Conservation (phyloP, 64 coral and sea anemone genomes). For the Acropora yongei region DNA sequence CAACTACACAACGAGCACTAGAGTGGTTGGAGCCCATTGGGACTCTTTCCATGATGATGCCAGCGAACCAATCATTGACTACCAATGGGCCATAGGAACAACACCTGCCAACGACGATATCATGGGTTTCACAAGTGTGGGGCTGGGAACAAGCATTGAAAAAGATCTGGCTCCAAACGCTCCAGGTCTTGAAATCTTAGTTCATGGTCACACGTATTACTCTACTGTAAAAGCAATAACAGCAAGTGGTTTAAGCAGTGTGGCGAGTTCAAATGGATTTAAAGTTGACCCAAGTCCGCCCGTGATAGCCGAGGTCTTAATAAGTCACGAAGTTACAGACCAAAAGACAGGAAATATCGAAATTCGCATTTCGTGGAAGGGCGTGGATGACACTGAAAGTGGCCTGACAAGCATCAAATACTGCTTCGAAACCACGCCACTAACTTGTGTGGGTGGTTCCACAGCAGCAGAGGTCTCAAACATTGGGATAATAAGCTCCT, state of each 20-base stretch:
- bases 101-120: slow-evolving; percentile 28
- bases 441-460: slow-evolving; percentile 4
- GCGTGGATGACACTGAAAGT: slow-evolving; percentile 68
- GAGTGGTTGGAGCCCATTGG: slow-evolving; percentile 77
- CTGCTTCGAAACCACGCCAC: slow-evolving; percentile 52
- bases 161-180: slow-evolving; percentile 33
- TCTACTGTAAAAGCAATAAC: slow-evolving; percentile 55
- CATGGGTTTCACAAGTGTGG: slow-evolving; percentile 35
- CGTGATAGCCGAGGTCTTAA: slow-evolving; percentile 25
- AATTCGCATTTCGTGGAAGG: slow-evolving; percentile 49
- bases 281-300: slow-evolving; percentile 71
- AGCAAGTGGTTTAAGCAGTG: slow-evolving; percentile 30
- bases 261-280: slow-evolving; percentile 57
- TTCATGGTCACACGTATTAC: slow-evolving; percentile 66
- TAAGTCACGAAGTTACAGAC: slow-evolving; percentile 44
- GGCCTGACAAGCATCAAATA: slow-evolving; percentile 45
- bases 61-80: slow-evolving; percentile 53
- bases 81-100: slow-evolving; percentile 75
- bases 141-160: slow-evolving; percentile 20
- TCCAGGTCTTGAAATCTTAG: slow-evolving; percentile 58
- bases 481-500: slow-evolving; percentile 4
- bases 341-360: slow-evolving; percentile 11
- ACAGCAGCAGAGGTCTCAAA: neutral
- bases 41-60: slow-evolving; percentile 50
- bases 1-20: slow-evolving; percentile 62